A percentile compares a stretch with the other conserved stretches of the same genome.
Conservation (phyloP, 2,113 vertebrate genomes). For the Psittacula cyanocephala region DNA sequence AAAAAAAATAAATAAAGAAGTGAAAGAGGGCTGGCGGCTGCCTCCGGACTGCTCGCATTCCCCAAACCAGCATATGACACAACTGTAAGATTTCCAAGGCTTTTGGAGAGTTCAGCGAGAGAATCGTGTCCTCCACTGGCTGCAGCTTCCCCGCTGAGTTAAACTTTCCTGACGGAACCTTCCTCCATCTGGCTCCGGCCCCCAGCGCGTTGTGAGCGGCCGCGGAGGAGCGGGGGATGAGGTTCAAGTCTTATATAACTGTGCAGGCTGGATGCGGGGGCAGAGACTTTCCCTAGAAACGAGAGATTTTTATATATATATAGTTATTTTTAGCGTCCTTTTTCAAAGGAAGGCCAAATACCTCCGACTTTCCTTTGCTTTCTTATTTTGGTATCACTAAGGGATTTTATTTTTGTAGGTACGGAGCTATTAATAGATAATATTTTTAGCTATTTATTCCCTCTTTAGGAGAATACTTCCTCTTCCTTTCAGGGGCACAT, state of each 20-base stretch:
- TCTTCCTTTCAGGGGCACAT: constrained; percentile 43
- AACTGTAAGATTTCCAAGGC: constrained; percentile 73
- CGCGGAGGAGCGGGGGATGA: constrained; percentile 45
- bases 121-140: constrained; percentile 65
- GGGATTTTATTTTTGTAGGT: constrained; percentile 71
- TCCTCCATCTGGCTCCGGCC: constrained; percentile 44
- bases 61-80: constrained; percentile 74
- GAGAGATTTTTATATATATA: constrained; percentile 73
- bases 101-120: constrained; percentile 71
- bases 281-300: constrained; percentile 79
- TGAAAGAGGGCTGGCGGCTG: constrained; percentile 48
- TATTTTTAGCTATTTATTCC: constrained; percentile 68
- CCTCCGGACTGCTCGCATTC: constrained; percentile 71
- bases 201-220: constrained; percentile 37
- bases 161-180: constrained; percentile 72
- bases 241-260: constrained; percentile 71
- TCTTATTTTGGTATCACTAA: constrained; percentile 74
- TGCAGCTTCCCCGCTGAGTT: constrained; percentile 70
- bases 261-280: constrained; percentile 59
- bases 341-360: constrained; percentile 72
- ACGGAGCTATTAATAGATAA: constrained; percentile 64
- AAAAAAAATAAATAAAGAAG: constrained; percentile 24
- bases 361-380: constrained; percentile 72
- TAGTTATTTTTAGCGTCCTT: constrained; percentile 59
- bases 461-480: constrained; percentile 60